Conservation (phyloP, 2,113 vertebrate genomes). For the Xenotilapia longispinis region DNA sequence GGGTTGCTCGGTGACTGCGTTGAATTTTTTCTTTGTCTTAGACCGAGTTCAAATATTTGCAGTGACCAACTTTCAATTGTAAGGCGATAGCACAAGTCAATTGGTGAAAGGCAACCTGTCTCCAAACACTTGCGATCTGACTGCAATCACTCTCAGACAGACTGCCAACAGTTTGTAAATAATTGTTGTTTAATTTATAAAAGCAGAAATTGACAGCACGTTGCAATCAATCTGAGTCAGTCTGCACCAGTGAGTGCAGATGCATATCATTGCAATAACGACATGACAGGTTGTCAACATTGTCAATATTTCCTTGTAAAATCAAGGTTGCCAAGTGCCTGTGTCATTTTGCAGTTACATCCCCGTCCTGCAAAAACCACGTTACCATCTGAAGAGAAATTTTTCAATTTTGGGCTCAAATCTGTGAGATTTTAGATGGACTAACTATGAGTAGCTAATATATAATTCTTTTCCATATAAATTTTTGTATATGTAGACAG, state of each 20-base stretch:
- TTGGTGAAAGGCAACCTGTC: background rate
- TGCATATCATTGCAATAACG: background rate
- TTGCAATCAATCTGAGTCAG: background rate
- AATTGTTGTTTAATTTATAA: background rate
- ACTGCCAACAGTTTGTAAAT: background rate
- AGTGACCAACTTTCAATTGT: background rate
- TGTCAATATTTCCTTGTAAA: background rate
- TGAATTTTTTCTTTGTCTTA: background rate
- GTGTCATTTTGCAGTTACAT: background rate
- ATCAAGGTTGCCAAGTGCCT: background rate
- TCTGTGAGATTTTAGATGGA: background rate
- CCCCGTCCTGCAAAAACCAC: accelerated
- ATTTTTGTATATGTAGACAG: background rate
- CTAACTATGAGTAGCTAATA: background rate
- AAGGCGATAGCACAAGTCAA: accelerated
- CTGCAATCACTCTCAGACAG: background rate
- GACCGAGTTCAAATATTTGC: background rate
- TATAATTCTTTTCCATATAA: background rate
- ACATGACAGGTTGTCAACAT: background rate
- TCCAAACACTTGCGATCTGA: background rate
- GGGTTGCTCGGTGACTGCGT: background rate
- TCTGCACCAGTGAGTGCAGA: background rate
- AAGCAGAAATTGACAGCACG: background rate
- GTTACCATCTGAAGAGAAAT: accelerated
- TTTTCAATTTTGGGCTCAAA: accelerated